phyloP scores from a whole-genome alignment of 2,888 invertebrate genomes.

The Drosophila vallismaia region DNA sequence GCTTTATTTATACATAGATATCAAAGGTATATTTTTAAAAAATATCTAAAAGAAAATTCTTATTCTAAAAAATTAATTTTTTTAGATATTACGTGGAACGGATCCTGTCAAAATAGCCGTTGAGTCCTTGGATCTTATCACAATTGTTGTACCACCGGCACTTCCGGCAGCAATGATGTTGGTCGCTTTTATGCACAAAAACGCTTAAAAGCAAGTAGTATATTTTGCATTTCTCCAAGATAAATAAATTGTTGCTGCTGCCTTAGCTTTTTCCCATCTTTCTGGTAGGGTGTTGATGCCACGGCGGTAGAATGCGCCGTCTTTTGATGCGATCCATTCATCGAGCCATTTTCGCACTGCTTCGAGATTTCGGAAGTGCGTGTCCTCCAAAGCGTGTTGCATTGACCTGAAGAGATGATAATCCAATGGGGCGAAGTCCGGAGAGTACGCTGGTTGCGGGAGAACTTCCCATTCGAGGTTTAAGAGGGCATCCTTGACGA shows the following conservation, averaged over 20 bases:
- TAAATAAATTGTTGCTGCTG: conserved; percentile 94
- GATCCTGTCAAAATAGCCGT: conserved; percentile 87
- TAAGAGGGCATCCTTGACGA: too few relatives aligned
- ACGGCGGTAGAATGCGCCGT: too few relatives aligned
- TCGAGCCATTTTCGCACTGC: too few relatives aligned
- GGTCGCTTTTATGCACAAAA: conserved; percentile 95
- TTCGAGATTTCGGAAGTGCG: too few relatives aligned
- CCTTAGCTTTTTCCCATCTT: too few relatives aligned
- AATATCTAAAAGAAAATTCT: not conserved
- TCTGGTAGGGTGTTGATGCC: too few relatives aligned
- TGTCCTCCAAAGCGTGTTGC: too few relatives aligned
- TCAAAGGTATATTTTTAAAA: conserved; percentile 89
- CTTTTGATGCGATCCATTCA: too few relatives aligned
- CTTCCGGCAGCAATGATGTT: conserved; percentile 98
- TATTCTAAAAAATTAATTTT: conserved; percentile 3
- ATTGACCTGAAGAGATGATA: too few relatives aligned
- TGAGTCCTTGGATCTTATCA: conserved; percentile 95
- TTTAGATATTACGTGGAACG: conserved; percentile 86
- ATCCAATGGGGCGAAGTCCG: too few relatives aligned
- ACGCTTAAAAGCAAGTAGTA: conserved; percentile 90
- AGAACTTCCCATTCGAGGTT: too few relatives aligned
- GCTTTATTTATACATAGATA: conserved; percentile 94
- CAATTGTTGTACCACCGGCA: conserved; percentile 97
- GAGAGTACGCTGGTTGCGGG: too few relatives aligned
- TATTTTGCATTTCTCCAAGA: conserved; percentile 96